These are phyloP conservation scores for Orius laevigatus DNA, from an alignment of 1,140 invertebrate genomes.

Conservation along the genomic window DNA sequence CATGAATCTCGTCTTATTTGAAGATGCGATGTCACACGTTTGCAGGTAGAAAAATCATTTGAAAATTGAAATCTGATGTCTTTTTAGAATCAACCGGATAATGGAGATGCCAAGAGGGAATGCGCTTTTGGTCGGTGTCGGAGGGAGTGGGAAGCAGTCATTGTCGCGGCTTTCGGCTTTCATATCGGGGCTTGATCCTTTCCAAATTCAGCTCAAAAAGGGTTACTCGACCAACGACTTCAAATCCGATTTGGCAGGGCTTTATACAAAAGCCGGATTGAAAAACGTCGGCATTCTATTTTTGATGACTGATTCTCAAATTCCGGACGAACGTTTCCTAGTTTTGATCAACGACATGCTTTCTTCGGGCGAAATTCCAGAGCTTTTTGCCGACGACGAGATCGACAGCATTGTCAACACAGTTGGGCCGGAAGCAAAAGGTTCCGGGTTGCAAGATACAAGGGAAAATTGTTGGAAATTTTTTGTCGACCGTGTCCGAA, in stretches of 20 bases:
- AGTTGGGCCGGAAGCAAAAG: slow-evolving; percentile 61
- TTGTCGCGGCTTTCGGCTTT: slow-evolving; percentile 72
- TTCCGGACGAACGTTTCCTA: slow-evolving; percentile 76
- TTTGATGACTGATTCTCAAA: slow-evolving; percentile 86
- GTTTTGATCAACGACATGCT: slow-evolving; percentile 88
- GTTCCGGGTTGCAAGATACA: slow-evolving; percentile 62
- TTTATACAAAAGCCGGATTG: slow-evolving; percentile 76
- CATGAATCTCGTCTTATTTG: slow-evolving; percentile 91
- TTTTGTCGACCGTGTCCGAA: slow-evolving; percentile 79
- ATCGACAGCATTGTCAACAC: slow-evolving; percentile 70
- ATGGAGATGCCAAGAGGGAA: slow-evolving; percentile 81
- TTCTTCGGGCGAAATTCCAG: slow-evolving; percentile 84
- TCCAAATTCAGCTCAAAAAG: slow-evolving; percentile 78
- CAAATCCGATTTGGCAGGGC: slow-evolving; percentile 58
- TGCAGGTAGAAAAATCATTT: slow-evolving; percentile 36
- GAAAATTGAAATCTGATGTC: background rate
- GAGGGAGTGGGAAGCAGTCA: slow-evolving; percentile 88
- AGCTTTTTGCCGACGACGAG: slow-evolving; percentile 81
- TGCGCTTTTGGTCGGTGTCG: slow-evolving; percentile 80
- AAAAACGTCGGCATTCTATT: slow-evolving; percentile 79
- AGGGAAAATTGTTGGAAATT: slow-evolving; percentile 91
- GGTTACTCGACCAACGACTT: slow-evolving; percentile 74
- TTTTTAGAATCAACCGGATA: slow-evolving; percentile 73
- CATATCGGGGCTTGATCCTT: slow-evolving; percentile 76
- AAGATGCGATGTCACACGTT: slow-evolving; percentile 85